phyloP scores from a whole-genome alignment of 2,888 invertebrate species.

The Mythimna loreyi region DNA sequence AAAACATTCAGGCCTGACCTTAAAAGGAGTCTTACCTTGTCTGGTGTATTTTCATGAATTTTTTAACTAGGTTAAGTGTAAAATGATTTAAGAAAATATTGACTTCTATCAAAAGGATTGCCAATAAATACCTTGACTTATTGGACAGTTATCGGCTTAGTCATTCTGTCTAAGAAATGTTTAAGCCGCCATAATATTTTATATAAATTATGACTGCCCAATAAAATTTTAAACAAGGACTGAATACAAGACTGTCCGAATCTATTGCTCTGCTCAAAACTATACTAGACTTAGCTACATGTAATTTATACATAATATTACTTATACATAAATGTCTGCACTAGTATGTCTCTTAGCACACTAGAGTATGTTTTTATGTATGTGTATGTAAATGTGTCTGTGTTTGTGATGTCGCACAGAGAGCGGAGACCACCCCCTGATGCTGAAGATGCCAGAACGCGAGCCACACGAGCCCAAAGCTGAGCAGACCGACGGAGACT shows the following conservation, averaged over 20 bases:
- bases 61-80: constrained; percentile 60
- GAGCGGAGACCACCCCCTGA: constrained; percentile 82
- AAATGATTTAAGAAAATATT: constrained; percentile 51
- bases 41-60: constrained; percentile 55
- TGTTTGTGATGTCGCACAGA: constrained; percentile 87
- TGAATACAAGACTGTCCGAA: background rate
- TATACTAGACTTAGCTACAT: constrained; percentile 11
- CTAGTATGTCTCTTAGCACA: constrained; percentile 43
- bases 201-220: background rate
- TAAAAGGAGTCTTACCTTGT: constrained; percentile 63
- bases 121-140: constrained; percentile 22
- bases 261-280: constrained; percentile 14
- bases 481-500: constrained; percentile 85
- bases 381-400: constrained; percentile 72
- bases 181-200: background rate
- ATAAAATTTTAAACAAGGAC: background rate
- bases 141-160: background rate
- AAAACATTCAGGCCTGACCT: constrained; percentile 67
- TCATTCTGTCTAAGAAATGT: background rate
- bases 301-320: background rate
- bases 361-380: constrained; percentile 55
- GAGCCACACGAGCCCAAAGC: constrained; percentile 79
- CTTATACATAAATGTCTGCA: constrained; percentile 48
- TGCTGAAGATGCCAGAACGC: constrained; percentile 83
- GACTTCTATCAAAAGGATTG: constrained; percentile 23